A percentile compares a stretch with the other conserved stretches of the same genome.
These are phyloP conservation scores for Ormyrus pomaceus DNA, from an alignment of 2,888 invertebrate species.

Conservation along the genomic window DNA sequence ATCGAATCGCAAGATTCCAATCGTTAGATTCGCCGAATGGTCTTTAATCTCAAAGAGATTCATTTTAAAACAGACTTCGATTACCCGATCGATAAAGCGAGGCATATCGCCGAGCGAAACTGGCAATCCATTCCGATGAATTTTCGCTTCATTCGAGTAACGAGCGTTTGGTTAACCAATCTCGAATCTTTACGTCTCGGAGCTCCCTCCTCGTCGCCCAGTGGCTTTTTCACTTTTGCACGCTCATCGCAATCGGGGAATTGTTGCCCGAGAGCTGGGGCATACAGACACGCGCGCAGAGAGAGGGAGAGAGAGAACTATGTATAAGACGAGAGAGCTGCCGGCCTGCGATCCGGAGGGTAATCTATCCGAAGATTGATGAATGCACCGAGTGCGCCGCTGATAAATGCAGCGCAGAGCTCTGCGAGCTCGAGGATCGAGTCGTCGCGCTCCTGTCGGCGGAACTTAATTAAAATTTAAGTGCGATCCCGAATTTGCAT, in stretches of 20 bases:
- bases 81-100: too few species aligned
- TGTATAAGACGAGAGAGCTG: neutral
- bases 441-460: neutral
- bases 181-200: neutral
- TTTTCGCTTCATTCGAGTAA: too few species aligned
- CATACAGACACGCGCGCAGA: neutral
- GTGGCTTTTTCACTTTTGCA: constrained; percentile 11
- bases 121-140: too few species aligned
- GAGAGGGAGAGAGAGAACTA: neutral
- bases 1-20: too few species aligned
- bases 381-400: constrained; percentile 36
- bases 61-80: too few species aligned
- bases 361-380: constrained; percentile 53
- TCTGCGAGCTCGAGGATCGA: neutral
- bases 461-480: constrained; percentile 51
- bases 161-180: neutral
- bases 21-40: too few species aligned
- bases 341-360: constrained; percentile 19
- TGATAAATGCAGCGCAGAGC: constrained; percentile 45
- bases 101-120: too few species aligned
- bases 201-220: neutral
- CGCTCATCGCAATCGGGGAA: constrained; percentile 18
- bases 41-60: too few species aligned
- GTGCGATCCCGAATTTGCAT: constrained; percentile 42
- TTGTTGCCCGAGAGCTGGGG: neutral